phyloP scores from a whole-genome alignment of 2,888 invertebrate species.

The Periphyllus acericola region DNA sequence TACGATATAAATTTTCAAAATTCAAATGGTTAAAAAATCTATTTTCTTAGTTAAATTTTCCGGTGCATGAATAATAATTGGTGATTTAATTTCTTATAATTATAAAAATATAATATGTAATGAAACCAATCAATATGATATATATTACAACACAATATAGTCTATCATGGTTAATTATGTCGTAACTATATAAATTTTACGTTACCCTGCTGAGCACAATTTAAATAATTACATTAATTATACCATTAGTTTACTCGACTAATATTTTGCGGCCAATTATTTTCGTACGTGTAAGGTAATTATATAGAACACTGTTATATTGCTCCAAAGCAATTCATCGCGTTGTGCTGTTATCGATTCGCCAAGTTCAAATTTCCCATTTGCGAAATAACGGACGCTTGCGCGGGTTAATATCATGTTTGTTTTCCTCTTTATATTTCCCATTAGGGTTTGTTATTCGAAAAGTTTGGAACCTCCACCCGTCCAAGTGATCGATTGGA shows the following conservation, averaged over 20 bases:
- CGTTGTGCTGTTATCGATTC: background rate
- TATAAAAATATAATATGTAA: too few relatives aligned
- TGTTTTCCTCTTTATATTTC: background rate
- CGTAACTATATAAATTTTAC: background rate
- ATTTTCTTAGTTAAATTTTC: too few relatives aligned
- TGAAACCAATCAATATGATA: background rate
- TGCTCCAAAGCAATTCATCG: background rate
- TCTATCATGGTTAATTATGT: background rate
- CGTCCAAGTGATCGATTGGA: slow-evolving; percentile 24
- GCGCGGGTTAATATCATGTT: background rate
- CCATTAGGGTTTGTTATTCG: slow-evolving; percentile 38
- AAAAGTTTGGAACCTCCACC: slow-evolving; percentile 40
- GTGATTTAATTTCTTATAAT: too few relatives aligned
- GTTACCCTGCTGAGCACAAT: background rate
- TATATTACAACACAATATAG: background rate
- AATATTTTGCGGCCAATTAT: background rate
- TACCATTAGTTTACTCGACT: background rate
- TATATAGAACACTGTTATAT: too few relatives aligned
- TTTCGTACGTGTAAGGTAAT: too few relatives aligned
- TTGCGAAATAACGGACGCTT: background rate
- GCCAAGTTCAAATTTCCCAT: background rate
- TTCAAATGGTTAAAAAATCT: too few relatives aligned
- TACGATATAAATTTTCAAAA: too few relatives aligned
- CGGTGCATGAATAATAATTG: too few relatives aligned
- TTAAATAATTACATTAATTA: too few relatives aligned